Evolutionary conservation across 2,888 invertebrate genomes (phyloP).

Genomic region (Drosophila pegasa): DNA sequence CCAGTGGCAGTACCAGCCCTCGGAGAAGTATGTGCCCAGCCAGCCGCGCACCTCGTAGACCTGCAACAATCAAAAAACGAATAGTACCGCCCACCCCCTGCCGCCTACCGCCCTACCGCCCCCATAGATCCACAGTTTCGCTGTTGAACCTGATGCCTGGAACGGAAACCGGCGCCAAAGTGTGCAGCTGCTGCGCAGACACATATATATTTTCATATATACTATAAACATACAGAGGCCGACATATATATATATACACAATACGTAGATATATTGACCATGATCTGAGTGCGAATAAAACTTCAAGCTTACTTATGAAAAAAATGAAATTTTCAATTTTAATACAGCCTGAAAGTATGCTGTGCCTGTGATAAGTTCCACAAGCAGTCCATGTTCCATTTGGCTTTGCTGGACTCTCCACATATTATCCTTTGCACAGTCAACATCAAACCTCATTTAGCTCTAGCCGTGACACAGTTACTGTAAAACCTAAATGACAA

Average conservation of each 20-base stretch:
- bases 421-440: neutral
- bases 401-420: neutral
- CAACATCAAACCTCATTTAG: neutral
- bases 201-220: constrained; percentile 48
- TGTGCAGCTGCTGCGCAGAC: constrained; percentile 16
- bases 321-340: neutral
- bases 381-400: neutral
- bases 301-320: constrained; percentile 6
- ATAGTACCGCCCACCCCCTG: constrained; percentile 6
- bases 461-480: neutral
- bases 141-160: constrained; percentile 6
- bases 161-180: constrained; percentile 21
- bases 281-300: constrained; percentile 40
- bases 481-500: neutral
- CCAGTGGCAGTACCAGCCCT: constrained; percentile 88
- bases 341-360: constrained; percentile 10
- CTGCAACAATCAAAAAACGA: neutral
- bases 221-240: constrained; percentile 16
- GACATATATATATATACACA: constrained; percentile 6
- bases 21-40: constrained; percentile 87
- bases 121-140: constrained; percentile 11
- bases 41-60: constrained; percentile 78
- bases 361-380: neutral
- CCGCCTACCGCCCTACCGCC: neutral
- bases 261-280: constrained; percentile 30